Evolutionary conservation across 37 sponge, comb jelly and placozoan species (phyloP).

Genomic region (Crambe crambe): DNA sequence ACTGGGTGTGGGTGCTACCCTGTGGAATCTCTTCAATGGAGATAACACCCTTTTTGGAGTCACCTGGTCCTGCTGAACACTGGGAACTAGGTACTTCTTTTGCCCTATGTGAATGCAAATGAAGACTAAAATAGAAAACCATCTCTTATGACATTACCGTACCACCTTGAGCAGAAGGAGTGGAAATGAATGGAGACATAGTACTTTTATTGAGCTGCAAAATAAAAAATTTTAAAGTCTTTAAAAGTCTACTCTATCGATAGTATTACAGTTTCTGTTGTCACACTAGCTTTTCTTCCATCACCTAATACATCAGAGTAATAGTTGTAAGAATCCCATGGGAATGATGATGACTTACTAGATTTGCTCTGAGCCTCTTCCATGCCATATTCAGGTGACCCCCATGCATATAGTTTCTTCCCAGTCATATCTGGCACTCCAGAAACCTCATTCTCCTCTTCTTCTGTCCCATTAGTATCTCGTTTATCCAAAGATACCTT

Average conservation of each 20-base stretch:
- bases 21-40: constrained; percentile 59
- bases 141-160: too few species aligned
- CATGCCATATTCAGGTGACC: neutral
- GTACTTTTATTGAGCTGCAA: neutral
- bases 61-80: neutral
- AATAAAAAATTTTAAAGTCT: neutral
- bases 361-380: too few species aligned
- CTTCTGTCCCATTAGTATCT: neutral
- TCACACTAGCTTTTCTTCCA: too few species aligned
- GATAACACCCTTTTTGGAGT: constrained; percentile 49
- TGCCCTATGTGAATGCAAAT: too few species aligned
- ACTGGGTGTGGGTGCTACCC: constrained; percentile 51
- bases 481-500: neutral
- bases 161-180: constrained; percentile 1
- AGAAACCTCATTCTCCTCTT: neutral
- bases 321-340: too few species aligned
- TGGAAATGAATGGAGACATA: neutral
- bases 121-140: too few species aligned
- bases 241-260: neutral
- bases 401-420: constrained; percentile 9
- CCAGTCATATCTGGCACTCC: neutral
- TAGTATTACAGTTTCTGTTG: too few species aligned
- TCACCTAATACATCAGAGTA: too few species aligned
- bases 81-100: neutral
- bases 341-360: too few species aligned